Conservation (phyloP, 2,888 invertebrate species). For the Saturnia pavonia region DNA sequence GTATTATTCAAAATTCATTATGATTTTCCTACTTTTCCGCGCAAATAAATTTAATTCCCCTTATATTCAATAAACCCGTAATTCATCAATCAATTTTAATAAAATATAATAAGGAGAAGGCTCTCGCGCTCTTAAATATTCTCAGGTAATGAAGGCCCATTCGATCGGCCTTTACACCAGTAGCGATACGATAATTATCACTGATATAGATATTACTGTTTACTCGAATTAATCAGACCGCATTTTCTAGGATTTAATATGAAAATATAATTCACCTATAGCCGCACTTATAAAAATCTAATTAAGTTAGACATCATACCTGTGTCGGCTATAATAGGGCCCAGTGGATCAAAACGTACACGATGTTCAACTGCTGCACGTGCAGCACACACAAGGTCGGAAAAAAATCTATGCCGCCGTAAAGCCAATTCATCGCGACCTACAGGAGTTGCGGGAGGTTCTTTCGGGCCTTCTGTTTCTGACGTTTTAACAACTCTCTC, state of each 20-base stretch:
- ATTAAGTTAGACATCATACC: conserved; percentile 61
- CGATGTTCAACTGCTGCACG: conserved; percentile 88
- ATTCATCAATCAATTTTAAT: too few relatives aligned
- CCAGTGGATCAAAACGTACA: conserved; percentile 88
- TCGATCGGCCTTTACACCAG: too few relatives aligned
- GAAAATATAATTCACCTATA: background rate
- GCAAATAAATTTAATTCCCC: too few relatives aligned
- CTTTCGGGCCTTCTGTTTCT: conserved; percentile 79
- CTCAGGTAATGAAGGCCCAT: too few relatives aligned
- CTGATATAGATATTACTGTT: too few relatives aligned
- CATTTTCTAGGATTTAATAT: background rate
- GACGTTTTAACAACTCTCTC: conserved; percentile 62
- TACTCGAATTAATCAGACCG: background rate
- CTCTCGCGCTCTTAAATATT: too few relatives aligned
- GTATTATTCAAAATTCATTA: too few relatives aligned
- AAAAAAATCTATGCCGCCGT: conserved; percentile 89
- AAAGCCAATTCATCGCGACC: conserved; percentile 90
- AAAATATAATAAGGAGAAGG: too few relatives aligned
- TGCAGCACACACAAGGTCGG: conserved; percentile 88
- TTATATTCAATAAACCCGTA: too few relatives aligned
- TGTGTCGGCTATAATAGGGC: conserved; percentile 83
- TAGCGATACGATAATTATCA: too few relatives aligned
- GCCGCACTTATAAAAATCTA: background rate
- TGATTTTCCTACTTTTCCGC: too few relatives aligned
- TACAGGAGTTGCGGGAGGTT: conserved; percentile 89